phyloP scores from a whole-genome alignment of 1,140 invertebrate species.

The Trachymyrmex cornetzi region DNA sequence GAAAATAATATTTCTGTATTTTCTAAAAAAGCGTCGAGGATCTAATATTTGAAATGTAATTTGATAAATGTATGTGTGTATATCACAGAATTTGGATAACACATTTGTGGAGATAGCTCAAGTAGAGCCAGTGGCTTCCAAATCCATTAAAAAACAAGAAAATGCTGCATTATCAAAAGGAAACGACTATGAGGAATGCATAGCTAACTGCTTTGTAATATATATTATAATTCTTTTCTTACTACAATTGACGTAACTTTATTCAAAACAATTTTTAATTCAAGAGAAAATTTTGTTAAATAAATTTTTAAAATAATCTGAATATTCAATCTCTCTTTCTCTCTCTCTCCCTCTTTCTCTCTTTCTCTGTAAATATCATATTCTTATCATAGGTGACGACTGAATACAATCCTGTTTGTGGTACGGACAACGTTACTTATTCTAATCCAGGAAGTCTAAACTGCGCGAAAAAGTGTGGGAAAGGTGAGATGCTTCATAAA shows the following conservation, averaged over 20 bases:
- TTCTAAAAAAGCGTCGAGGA: not conserved
- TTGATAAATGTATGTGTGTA: not conserved
- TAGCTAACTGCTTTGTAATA: conserved; percentile 70
- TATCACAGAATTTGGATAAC: not conserved
- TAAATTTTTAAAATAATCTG: conserved; percentile 30
- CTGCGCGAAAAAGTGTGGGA: conserved; percentile 88
- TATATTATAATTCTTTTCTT: conserved; percentile 50
- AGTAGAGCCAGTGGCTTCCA: conserved; percentile 64
- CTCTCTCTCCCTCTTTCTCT: too few relatives aligned
- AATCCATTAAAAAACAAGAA: not conserved
- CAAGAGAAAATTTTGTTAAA: not conserved
- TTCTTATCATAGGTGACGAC: too few relatives aligned
- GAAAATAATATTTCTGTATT: too few relatives aligned
- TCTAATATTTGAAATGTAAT: not conserved
- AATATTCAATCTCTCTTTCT: too few relatives aligned
- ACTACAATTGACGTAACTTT: not conserved
- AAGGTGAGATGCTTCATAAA: conserved; percentile 80
- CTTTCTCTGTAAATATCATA: not conserved
- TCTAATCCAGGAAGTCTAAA: too few relatives aligned
- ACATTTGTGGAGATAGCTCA: not conserved
- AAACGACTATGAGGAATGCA: too few relatives aligned
- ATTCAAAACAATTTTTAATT: not conserved
- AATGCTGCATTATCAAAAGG: too few relatives aligned
- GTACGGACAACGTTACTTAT: conserved; percentile 79
- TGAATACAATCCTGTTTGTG: conserved; percentile 91